These are phyloP conservation scores for Prunella strophiata DNA, from an alignment of 2,797 vertebrate species.

Conservation along the genomic window DNA sequence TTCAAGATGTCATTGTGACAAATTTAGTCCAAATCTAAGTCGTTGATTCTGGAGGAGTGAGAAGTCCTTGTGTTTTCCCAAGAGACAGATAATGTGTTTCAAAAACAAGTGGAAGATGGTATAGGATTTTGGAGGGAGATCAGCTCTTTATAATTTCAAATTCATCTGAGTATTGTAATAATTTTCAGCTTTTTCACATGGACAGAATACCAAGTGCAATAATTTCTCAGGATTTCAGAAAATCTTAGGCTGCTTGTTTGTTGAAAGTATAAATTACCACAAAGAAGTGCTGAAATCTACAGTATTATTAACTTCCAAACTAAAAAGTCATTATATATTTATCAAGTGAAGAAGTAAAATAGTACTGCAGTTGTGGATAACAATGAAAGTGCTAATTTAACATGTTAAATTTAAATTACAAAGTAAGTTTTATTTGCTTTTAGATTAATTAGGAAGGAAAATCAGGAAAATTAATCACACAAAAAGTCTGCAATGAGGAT, in stretches of 20 bases:
- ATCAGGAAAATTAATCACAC: neutral
- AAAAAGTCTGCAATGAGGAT: neutral
- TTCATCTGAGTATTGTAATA: neutral
- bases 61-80: neutral
- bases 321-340: neutral
- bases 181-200: neutral
- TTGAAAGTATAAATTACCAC: neutral
- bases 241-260: neutral
- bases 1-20: neutral
- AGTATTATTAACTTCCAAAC: neutral
- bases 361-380: neutral
- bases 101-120: neutral
- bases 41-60: neutral
- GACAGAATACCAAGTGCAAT: neutral
- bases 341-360: neutral
- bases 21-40: neutral
- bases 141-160: neutral
- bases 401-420: neutral
- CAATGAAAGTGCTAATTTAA: neutral
- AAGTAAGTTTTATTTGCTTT: neutral
- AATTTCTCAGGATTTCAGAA: neutral
- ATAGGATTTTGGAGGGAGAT: neutral
- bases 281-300: neutral
- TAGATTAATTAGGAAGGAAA: neutral
- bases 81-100: neutral